Evolutionary conservation across 1,140 invertebrate species (phyloP), one percentile per base, ranked within the genome.

Genomic region (Drosophila arizonae): DNA sequence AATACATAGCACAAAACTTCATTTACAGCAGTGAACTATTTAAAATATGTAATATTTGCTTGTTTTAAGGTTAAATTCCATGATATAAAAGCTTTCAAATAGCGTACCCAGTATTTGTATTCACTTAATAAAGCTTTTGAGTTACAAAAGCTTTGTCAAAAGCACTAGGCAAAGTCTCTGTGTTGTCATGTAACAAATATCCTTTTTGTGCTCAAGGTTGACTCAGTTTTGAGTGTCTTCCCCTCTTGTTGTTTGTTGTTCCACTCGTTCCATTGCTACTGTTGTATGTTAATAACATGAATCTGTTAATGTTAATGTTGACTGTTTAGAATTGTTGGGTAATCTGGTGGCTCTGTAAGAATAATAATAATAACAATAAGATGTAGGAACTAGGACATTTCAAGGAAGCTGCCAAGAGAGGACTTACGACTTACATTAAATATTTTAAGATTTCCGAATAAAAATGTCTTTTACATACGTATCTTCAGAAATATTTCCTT

Each of bases 11-110:
- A 82, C 69, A 71, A 71, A 57, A 64, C 48, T 55, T 66, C 67
- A 61, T 76, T 67, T 45, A 51, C 67, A 64, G 54, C 21, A 71
- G 64, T 36, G 43, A 77, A 73, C 56, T 84, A 64, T 84, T 84
- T 52, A 56, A 55, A 45, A 15, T 67, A 46, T 33, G 21, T 68
- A 57, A 30, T 30, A 15, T 8, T n/a, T 0, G 45, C 5, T 21
- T 43, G 28, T 8, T 26, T 43, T 71, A 39, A 15, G 70, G 70
- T 72, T 68, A 21, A 15, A 43, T 41, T 24, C 56, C 15, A 1
- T 9, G 54, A 41, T 66, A 48, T 66, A 48, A 67, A 15, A 63
- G 63, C 55, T 66, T 60, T 1, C 28, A 21, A 6, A 48, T 41
- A 60, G 36, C 10, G 24, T 75, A 17, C 61, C 72, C 67, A 48